Percentiles rank a stretch among this genome's conserved stretches.
Evolutionary conservation across 2,888 invertebrate genomes (phyloP).

Genomic region (Lucinisca nassula): DNA sequence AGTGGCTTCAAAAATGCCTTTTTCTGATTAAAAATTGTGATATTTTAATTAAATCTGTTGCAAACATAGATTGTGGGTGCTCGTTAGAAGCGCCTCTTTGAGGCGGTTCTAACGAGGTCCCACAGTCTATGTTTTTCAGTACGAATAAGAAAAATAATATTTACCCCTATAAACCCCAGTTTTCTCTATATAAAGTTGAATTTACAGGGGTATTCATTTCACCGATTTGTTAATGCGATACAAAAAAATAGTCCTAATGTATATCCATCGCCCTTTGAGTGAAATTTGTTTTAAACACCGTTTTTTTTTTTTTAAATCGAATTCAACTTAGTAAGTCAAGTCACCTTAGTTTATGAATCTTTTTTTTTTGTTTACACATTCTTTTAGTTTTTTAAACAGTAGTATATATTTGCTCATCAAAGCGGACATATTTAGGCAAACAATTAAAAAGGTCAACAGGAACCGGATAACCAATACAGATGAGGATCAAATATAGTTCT

Average conservation of each 20-base stretch:
- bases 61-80: too few relatives aligned
- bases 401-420: background rate
- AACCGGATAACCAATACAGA: background rate
- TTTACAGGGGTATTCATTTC: too few relatives aligned
- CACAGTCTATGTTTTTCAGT: too few relatives aligned
- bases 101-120: too few relatives aligned
- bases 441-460: background rate
- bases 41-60: too few relatives aligned
- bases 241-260: background rate
- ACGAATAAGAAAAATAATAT: too few relatives aligned
- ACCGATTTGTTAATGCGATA: too few relatives aligned
- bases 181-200: too few relatives aligned
- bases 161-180: too few relatives aligned
- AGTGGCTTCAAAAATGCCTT: background rate
- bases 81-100: too few relatives aligned
- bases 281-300: background rate
- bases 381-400: background rate
- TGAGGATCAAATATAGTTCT: background rate
- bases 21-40: background rate
- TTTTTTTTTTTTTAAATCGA: background rate
- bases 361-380: background rate
- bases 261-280: background rate
- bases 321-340: background rate
- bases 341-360: too few relatives aligned
- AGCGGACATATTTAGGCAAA: background rate